Evolutionary conservation across 2,113 vertebrate species (phyloP), one percentile per base, ranked within the genome.

Genomic region (Chlorocebus sabaeus): DNA sequence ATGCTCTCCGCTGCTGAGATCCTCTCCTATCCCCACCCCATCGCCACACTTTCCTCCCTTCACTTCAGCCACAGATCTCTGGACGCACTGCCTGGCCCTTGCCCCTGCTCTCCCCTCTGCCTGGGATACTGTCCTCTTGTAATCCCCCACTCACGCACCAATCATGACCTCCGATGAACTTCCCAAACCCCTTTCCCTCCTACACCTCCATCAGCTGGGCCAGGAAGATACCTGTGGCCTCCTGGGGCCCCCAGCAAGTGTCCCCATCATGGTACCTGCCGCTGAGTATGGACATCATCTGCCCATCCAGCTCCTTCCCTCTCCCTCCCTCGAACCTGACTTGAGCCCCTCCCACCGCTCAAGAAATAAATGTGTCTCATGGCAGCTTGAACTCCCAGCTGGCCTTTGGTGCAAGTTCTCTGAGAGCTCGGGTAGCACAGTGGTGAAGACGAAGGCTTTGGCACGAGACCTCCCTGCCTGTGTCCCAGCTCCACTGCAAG

Each of bases 21-120:
- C 16, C 50, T 6, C 38, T 13, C 55, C 5, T 25, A 2, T 0
- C 2, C 64, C 1, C 0, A 0, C 25, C 3, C 14, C 3, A 55
- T 55, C 0, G 0, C 11, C 30, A 6, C 30, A 1, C 52, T 52
- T 23, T 32, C 35, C 40, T 12, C 13, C 73, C 38, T 35, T 35
- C 16, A 0, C 25, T 30, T 43, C 27, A 27, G 72, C 35, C 43
- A 5, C 48, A 18, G 45, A 16, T 5, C 59, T 52, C 91, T 23
- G 35, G 76, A 25, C 6, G 14, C 18, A 6, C 23, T 0, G 0
- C 40, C 67, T 9, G 11, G 27, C 32, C 55, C 27, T 55, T 3
- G n/a, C 3, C 32, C 22, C 35, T 4, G 4, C 87, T 5, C 0
- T 13, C 27, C 35, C 27, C 32, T 43, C 25, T 5, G 1, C 43